A percentile compares a stretch with the other conserved stretches of the same genome.
Conservation (phyloP, 2,113 vertebrate species). For the Caracal caracal region DNA sequence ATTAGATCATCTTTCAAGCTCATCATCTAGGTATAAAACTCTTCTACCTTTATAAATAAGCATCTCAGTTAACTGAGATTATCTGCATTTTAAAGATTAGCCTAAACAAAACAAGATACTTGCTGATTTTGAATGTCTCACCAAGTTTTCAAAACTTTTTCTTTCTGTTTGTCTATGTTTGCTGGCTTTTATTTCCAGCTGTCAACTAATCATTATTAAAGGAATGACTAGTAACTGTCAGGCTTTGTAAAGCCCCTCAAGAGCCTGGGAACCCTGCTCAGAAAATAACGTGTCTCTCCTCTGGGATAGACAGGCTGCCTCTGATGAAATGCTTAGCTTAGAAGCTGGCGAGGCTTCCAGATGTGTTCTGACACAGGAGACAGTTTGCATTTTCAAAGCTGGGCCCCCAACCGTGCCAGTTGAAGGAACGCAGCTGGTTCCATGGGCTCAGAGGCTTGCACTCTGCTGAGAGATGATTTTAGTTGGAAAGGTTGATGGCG, state of each 20-base stretch:
- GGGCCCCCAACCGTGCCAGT: not conserved
- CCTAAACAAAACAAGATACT: not conserved
- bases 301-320: not conserved
- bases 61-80: not conserved
- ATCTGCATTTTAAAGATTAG: not conserved
- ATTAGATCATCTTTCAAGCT: not conserved
- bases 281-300: not conserved
- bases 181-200: not conserved
- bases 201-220: not conserved
- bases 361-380: not conserved
- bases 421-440: conserved; percentile 16
- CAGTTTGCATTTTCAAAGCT: not conserved
- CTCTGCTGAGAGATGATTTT: not conserved
- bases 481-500: not conserved
- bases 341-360: not conserved
- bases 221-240: not conserved
- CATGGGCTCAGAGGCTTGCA: not conserved
- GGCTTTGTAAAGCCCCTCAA: not conserved
- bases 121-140: not conserved
- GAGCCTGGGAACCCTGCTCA: not conserved
- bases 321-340: not conserved
- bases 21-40: not conserved
- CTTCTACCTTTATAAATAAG: not conserved
- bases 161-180: not conserved
- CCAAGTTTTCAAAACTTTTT: not conserved